These are phyloP conservation scores for Zoanthus sociatus DNA, from an alignment of 92 coral and sea anemone species.

Conservation along the genomic window DNA sequence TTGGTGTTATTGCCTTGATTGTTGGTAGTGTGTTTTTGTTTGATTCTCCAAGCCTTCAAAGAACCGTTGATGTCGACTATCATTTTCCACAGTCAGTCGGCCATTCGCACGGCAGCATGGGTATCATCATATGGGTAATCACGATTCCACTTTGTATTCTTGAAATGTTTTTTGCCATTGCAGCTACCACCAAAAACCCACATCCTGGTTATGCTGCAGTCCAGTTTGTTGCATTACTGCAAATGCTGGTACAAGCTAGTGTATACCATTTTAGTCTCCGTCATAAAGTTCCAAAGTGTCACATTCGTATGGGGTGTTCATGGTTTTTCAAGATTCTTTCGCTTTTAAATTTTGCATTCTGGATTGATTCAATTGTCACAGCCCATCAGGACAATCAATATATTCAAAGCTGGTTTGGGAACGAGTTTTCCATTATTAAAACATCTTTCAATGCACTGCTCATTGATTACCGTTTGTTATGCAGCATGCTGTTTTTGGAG, in stretches of 20 bases:
- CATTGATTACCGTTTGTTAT: constrained; percentile 88
- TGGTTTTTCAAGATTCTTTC: constrained; percentile 81
- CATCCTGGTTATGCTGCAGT: constrained; percentile 63
- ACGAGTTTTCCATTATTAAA: constrained; percentile 80
- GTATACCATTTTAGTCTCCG: constrained; percentile 85
- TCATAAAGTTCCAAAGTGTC: constrained; percentile 76
- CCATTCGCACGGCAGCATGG: constrained; percentile 76
- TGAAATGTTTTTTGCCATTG: constrained; percentile 85
- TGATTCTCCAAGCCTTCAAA: constrained; percentile 67
- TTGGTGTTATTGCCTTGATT: constrained; percentile 60
- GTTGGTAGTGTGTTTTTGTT: constrained; percentile 67
- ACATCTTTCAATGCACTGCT: constrained; percentile 84
- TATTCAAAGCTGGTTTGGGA: constrained; percentile 67
- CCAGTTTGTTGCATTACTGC: constrained; percentile 70
- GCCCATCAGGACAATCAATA: constrained; percentile 71
- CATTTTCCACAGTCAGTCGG: constrained; percentile 77
- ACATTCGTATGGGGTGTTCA: constrained; percentile 80
- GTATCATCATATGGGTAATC: constrained; percentile 78
- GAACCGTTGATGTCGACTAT: constrained; percentile 65
- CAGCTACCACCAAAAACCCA: constrained; percentile 76
- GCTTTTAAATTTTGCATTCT: constrained; percentile 84
- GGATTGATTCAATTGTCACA: constrained; percentile 80
- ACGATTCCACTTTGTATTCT: constrained; percentile 72
- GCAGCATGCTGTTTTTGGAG: constrained; percentile 85
- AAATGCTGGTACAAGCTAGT: constrained; percentile 77